phyloP scores from a whole-genome alignment of 2,113 vertebrate species.

The Girardinichthys multiradiatus region DNA sequence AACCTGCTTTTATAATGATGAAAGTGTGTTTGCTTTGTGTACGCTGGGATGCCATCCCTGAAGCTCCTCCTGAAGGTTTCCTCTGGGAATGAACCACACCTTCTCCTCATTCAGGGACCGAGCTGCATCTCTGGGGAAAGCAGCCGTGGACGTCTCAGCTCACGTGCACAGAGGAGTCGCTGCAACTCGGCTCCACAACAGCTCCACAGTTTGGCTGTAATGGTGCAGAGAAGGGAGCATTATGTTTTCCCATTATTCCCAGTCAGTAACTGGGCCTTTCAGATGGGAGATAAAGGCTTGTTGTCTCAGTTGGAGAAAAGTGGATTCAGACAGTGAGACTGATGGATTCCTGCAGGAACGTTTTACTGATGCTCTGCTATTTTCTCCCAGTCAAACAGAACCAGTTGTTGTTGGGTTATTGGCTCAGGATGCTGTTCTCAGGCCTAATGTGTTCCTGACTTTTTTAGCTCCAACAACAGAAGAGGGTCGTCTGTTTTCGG shows the following conservation, averaged over 20 bases:
- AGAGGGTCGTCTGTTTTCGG: no score
- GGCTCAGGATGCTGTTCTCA: no score
- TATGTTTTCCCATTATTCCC: slow-evolving; percentile 39
- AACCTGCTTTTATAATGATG: no score
- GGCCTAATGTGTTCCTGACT: no score
- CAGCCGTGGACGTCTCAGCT: slow-evolving; percentile 23
- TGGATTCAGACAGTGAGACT: slow-evolving; percentile 9
- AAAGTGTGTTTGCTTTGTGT: no score
- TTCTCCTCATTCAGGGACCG: no score
- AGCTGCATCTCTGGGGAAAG: no score
- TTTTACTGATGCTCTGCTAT: background rate
- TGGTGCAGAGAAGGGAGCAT: slow-evolving; percentile 42
- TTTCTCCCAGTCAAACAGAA: background rate
- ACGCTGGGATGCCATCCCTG: no score
- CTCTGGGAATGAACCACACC: no score
- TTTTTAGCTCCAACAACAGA: background rate
- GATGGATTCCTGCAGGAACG: slow-evolving; percentile 8
- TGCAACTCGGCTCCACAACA: slow-evolving; percentile 41
- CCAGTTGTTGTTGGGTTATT: no score
- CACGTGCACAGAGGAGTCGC: slow-evolving; percentile 31
- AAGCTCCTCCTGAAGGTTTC: no score
- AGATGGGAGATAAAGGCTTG: slow-evolving; percentile 41
- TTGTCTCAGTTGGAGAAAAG: slow-evolving; percentile 22
- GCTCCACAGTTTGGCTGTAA: slow-evolving; percentile 40
- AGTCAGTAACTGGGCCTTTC: slow-evolving; percentile 45